phyloP scores from a whole-genome alignment of 2,113 vertebrate species.

The Pseudolaguvia tuberculata region DNA sequence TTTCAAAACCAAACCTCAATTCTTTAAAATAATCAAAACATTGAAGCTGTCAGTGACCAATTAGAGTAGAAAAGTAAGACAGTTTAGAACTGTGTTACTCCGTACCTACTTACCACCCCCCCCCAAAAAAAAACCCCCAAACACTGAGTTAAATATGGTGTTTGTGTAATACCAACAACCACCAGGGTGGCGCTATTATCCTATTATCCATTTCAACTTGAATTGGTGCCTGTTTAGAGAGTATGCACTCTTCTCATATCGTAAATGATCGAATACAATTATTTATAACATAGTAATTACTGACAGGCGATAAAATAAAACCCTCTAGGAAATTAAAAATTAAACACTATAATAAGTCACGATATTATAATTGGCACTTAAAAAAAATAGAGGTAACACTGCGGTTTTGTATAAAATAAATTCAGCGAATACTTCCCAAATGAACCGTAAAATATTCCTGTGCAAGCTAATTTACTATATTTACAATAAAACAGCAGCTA shows the following conservation, averaged over 20 bases:
- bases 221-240: slow-evolving; percentile 24
- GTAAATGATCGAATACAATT: not conserved
- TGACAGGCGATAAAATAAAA: slow-evolving; percentile 61
- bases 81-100: not conserved
- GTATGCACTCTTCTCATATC: not conserved
- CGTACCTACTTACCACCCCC: not conserved
- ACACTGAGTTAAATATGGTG: not conserved
- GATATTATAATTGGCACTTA: slow-evolving; percentile 31
- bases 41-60: not conserved
- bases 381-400: slow-evolving; percentile 8
- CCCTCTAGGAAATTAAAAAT: slow-evolving; percentile 49
- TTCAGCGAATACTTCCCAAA: slow-evolving; percentile 46
- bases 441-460: not conserved
- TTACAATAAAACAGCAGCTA: not conserved
- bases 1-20: too few relatives aligned
- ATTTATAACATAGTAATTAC: not conserved
- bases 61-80: not conserved
- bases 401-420: slow-evolving; percentile 11
- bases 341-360: slow-evolving; percentile 46
- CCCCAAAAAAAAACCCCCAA: slow-evolving; percentile 23
- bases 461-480: not conserved
- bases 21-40: not conserved
- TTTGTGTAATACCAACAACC: slow-evolving; percentile 28
- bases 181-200: not conserved
- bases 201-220: not conserved